These are phyloP conservation scores for Microcebus tavaratra DNA, from an alignment of 2,113 vertebrate genomes.

Conservation along the genomic window DNA sequence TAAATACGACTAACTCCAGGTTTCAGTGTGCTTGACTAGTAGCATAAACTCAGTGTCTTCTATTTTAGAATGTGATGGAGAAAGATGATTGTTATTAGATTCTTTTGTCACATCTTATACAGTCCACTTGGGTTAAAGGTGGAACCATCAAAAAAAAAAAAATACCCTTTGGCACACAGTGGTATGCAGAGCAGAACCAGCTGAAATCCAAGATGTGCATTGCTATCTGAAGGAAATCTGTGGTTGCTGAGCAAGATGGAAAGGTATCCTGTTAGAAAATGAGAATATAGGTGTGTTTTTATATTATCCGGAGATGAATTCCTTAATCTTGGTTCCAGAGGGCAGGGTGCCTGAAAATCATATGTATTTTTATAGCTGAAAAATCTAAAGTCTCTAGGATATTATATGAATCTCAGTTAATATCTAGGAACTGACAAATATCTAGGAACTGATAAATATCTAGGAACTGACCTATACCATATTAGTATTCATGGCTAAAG, in stretches of 20 bases:
- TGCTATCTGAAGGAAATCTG: not conserved
- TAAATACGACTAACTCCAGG: not conserved
- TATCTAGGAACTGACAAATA: not conserved
- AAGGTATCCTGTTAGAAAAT: not conserved
- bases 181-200: not conserved
- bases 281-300: not conserved
- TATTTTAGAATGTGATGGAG: not conserved
- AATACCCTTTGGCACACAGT: not conserved
- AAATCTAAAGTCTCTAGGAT: not conserved
- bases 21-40: not conserved
- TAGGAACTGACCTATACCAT: not conserved
- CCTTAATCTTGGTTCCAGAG: not conserved
- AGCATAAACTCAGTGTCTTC: not conserved
- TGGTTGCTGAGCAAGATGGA: not conserved
- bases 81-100: not conserved
- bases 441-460: not conserved
- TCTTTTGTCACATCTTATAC: not conserved
- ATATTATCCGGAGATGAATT: not conserved
- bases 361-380: constrained; percentile 21
- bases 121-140: not conserved
- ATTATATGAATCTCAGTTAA: not conserved
- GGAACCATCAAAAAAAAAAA: not conserved
- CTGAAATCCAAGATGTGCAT: not conserved
- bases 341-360: not conserved
- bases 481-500: not conserved